phyloP scores from a whole-genome alignment of 2,797 vertebrate species.

The Myotis vivesi region DNA sequence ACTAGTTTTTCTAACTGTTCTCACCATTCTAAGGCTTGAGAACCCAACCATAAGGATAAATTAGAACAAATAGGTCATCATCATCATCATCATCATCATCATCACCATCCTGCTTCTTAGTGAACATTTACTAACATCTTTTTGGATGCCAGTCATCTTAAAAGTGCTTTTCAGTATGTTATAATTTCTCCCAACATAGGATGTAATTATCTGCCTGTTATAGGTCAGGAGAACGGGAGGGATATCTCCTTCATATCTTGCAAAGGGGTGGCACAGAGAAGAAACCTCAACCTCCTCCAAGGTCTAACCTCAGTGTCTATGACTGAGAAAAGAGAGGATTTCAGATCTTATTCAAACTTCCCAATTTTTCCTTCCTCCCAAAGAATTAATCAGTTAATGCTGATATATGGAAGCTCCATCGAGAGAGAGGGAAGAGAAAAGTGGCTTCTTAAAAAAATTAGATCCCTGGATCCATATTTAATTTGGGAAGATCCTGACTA shows the following conservation, averaged over 20 bases:
- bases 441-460: background rate
- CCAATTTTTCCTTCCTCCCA: background rate
- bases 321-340: background rate
- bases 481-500: background rate
- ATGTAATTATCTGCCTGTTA: background rate
- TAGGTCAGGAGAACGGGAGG: background rate
- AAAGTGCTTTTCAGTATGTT: background rate
- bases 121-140: constrained; percentile 6
- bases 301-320: background rate
- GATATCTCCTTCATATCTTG: background rate
- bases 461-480: background rate
- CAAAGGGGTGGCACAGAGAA: background rate
- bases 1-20: background rate
- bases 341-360: background rate
- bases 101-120: background rate
- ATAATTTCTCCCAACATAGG: background rate
- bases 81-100: no score
- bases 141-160: background rate
- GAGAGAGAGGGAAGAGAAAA: background rate
- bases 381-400: background rate
- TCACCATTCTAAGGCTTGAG: background rate
- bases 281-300: background rate
- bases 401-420: background rate
- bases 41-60: background rate
- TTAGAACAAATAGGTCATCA: background rate